These are phyloP conservation scores for Chondrilla cf. caribensis DNA, from an alignment of 37 sponge, comb jelly and placozoan genomes.

Conservation along the genomic window DNA sequence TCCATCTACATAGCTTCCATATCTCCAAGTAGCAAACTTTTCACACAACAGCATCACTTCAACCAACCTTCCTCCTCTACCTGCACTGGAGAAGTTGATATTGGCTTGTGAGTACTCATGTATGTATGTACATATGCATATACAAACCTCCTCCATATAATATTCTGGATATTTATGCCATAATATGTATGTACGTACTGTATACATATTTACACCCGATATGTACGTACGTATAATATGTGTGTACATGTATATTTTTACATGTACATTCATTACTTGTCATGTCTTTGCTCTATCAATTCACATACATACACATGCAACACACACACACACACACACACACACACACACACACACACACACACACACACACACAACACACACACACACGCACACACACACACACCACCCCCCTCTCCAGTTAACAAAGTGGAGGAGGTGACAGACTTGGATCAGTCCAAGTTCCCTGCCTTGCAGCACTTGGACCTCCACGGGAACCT, in stretches of 20 bases:
- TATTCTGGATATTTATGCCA: background rate
- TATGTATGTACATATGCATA: background rate
- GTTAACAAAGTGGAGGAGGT: conserved; percentile 80
- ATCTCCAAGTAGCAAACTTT: conserved; percentile 81
- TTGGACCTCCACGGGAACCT: conserved; percentile 86
- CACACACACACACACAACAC: too few species aligned
- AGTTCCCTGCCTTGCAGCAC: conserved; percentile 52
- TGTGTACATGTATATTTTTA: too few species aligned
- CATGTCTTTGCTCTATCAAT: too few species aligned
- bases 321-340: too few species aligned
- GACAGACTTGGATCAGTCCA: conserved; percentile 42
- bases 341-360: too few species aligned
- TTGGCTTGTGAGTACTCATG: conserved; percentile 60
- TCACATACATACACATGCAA: too few species aligned
- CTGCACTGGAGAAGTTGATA: conserved; percentile 75
- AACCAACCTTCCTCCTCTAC: conserved; percentile 77
- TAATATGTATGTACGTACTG: background rate
- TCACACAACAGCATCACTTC: conserved; percentile 70
- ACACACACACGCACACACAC: too few species aligned
- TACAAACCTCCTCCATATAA: background rate
- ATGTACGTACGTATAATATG: too few species aligned
- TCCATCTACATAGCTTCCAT: conserved; percentile 55
- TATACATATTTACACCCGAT: background rate
- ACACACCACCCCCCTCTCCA: conserved; percentile 25
- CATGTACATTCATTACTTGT: too few species aligned